phyloP scores from a whole-genome alignment of 2,888 invertebrate genomes.

The Ophion obscuratus region DNA sequence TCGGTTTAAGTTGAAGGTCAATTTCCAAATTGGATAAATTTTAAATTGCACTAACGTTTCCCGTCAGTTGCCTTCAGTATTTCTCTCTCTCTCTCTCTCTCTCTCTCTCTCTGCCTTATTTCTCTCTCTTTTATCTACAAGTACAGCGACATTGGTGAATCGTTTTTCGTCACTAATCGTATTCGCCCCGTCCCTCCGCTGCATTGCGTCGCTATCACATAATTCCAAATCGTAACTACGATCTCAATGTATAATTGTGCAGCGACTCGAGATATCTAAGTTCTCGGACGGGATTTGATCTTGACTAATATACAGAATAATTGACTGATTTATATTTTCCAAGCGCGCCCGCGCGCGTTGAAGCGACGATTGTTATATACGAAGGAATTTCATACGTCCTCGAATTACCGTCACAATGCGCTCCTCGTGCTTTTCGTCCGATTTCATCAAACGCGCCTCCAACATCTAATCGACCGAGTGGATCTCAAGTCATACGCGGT shows the following conservation, averaged over 20 bases:
- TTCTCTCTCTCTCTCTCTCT: neutral
- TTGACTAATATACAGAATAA: constrained; percentile 7
- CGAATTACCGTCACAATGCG: constrained; percentile 17
- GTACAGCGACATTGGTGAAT: neutral
- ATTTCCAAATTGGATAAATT: constrained; percentile 49
- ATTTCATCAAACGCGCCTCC: constrained; percentile 12
- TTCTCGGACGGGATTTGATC: constrained; percentile 15
- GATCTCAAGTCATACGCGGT: neutral
- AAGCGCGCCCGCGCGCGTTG: neutral
- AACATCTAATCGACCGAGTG: neutral
- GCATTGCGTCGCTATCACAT: constrained; percentile 11
- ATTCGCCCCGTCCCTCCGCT: neutral
- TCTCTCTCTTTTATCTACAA: neutral
- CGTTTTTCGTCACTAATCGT: constrained; percentile 20
- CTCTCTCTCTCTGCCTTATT: neutral
- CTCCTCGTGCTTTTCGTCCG: neutral
- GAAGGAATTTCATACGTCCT: constrained; percentile 24
- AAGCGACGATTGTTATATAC: neutral
- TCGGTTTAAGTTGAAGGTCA: constrained; percentile 45
- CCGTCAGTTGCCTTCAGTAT: neutral
- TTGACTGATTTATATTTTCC: constrained; percentile 20
- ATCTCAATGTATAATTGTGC: constrained; percentile 34
- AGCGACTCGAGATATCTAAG: constrained; percentile 5
- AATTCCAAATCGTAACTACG: constrained; percentile 40
- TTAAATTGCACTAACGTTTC: constrained; percentile 42